These are phyloP conservation scores for Neoascia interrupta DNA, from an alignment of 2,888 invertebrate genomes.

Conservation along the genomic window DNA sequence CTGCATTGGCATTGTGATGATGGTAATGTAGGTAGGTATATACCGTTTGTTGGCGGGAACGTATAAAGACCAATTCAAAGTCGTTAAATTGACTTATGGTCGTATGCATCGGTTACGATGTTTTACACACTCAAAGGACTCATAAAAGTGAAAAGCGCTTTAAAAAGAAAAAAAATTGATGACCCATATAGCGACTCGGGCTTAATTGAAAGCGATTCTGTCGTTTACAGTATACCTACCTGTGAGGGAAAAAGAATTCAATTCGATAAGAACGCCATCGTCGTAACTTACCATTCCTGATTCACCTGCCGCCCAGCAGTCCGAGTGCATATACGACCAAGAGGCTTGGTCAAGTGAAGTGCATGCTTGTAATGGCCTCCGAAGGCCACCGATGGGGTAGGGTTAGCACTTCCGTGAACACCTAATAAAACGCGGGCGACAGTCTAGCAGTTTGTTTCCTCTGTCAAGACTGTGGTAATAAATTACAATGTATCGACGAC, in stretches of 20 bases:
- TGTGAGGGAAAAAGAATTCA: too few relatives aligned
- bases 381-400: conserved; percentile 45
- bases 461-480: conserved; percentile 31
- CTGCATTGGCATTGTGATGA: conserved; percentile 5
- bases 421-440: conserved; percentile 39
- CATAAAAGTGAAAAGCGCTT: conserved; percentile 32
- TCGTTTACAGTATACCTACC: neutral
- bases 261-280: too few relatives aligned
- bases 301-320: neutral
- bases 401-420: conserved; percentile 52
- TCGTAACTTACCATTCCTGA: conserved; percentile 19
- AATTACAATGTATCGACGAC: conserved; percentile 43
- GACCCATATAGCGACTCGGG: conserved; percentile 24
- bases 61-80: neutral
- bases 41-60: neutral
- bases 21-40: conserved; percentile 4
- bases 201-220: conserved; percentile 38
- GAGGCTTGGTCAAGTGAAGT: conserved; percentile 57
- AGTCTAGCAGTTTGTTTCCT: conserved; percentile 29
- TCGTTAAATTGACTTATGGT: conserved; percentile 29
- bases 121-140: conserved; percentile 33
- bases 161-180: conserved; percentile 7
- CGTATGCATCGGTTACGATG: conserved; percentile 15
- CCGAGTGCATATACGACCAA: neutral
- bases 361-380: conserved; percentile 36